Evolutionary conservation across 2,797 vertebrate species (phyloP).

Genomic region (Poeciliopsis gracilis): DNA sequence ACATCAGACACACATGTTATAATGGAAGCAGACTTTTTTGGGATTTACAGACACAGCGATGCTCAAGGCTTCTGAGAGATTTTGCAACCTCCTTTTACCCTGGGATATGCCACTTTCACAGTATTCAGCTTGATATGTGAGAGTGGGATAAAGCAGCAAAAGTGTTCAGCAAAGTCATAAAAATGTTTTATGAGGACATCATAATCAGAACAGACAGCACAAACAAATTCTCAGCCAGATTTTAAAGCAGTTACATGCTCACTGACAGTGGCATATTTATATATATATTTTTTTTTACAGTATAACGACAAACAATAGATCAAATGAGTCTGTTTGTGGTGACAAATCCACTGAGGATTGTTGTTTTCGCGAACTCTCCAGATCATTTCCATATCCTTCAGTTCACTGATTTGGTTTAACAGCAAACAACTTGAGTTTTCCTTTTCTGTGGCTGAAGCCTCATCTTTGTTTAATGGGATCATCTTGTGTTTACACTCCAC

Average conservation of each 20-base stretch:
- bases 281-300: neutral
- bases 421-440: neutral
- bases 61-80: conserved; percentile 29
- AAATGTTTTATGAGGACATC: conserved; percentile 19
- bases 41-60: conserved; percentile 31
- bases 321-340: neutral
- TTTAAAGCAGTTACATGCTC: neutral
- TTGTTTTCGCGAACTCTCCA: neutral
- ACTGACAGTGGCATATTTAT: neutral
- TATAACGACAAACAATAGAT: neutral
- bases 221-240: conserved; percentile 3
- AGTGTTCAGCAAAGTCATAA: conserved; percentile 20
- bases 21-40: conserved; percentile 34
- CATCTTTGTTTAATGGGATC: neutral
- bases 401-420: conserved; percentile 13
- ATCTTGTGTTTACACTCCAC: neutral
- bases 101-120: conserved; percentile 37
- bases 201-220: conserved; percentile 2
- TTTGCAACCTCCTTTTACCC: conserved; percentile 22
- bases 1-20: conserved; percentile 48
- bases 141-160: conserved; percentile 12
- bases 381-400: conserved; percentile 11
- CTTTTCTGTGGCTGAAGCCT: neutral
- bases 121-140: conserved; percentile 25
- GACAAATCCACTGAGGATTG: conserved; percentile 11